phyloP scores from a whole-genome alignment of 2,888 invertebrate species.

The Hedya salicella region DNA sequence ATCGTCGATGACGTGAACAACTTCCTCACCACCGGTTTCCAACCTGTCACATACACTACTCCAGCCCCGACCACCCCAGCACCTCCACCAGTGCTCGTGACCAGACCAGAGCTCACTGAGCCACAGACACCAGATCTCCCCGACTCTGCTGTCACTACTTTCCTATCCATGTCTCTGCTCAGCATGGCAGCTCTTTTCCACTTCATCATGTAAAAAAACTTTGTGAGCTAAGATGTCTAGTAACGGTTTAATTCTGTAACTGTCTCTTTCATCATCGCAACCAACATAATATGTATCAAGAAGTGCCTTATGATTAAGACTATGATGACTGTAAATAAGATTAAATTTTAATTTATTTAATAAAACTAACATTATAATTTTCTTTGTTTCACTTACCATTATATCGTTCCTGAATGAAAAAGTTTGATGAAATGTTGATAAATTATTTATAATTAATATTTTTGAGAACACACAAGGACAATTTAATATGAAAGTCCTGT shows the following conservation, averaged over 20 bases:
- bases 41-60: constrained; percentile 45
- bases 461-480: too few species aligned
- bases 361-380: background rate
- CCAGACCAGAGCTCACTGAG: constrained; percentile 47
- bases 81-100: constrained; percentile 41
- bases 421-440: background rate
- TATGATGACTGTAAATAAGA: constrained; percentile 22
- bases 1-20: constrained; percentile 56
- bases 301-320: constrained; percentile 25
- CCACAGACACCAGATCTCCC: constrained; percentile 64
- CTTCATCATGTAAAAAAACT: constrained; percentile 54
- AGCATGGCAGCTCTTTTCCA: constrained; percentile 56
- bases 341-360: constrained; percentile 16
- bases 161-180: constrained; percentile 58
- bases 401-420: background rate
- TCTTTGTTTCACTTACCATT: background rate
- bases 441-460: too few species aligned
- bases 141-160: constrained; percentile 60
- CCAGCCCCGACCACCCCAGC: constrained; percentile 47
- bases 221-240: background rate
- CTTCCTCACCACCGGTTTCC: constrained; percentile 59
- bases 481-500: too few species aligned
- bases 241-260: background rate
- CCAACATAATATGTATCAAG: background rate
- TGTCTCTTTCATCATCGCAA: background rate